Evolutionary conservation across 2,888 invertebrate genomes (phyloP), one percentile per base, ranked within the genome.

Genomic region (Exephanes ischioxanthus): DNA sequence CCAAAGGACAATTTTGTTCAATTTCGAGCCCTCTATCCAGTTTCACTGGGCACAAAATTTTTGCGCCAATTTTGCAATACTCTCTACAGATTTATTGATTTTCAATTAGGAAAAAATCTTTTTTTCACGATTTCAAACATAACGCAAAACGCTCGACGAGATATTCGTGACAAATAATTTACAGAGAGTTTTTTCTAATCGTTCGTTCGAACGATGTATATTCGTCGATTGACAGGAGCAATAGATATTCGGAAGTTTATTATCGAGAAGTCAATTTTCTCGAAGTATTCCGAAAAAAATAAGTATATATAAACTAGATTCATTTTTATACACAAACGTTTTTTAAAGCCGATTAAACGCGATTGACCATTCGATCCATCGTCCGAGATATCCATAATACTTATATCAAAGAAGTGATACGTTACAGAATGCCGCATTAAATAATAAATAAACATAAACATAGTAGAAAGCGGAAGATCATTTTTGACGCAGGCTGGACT

Each of bases 401-500:
- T 87, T 91, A 90, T 90, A 91, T 88, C 91, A 90, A 85, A 76
- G 88, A 91, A 91, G 91, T 90, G 90, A 92, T 91, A 90, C 90
- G 90, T 91, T 91, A 90, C 90, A 92, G 90, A 88, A 89, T 89
- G 81, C 89, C 89, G 89, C 89, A 90, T 91, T 91, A 89, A 90
- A 91, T 22, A 80, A 87, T 87, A 82, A 87, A 86, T 91, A 92
- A 91, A 90, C 90, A 89, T 81, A 78, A 82, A 81, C 63, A 82
- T 79, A 85, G 79, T 73, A 71, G 75, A 61, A 70, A 77, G 82
- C 33, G 75, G 76, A 76, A 33, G 48, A 84, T 84, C 83, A 83
- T 92, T 90, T 91, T 91, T 91, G 89, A 92, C 79, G 88, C 92
- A 93, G 91, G 92, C 91, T 92, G 92, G 91, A 92, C 91, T 84